phyloP scores from a whole-genome alignment of 2,113 vertebrate species.

The Orientallactaga bullata region DNA sequence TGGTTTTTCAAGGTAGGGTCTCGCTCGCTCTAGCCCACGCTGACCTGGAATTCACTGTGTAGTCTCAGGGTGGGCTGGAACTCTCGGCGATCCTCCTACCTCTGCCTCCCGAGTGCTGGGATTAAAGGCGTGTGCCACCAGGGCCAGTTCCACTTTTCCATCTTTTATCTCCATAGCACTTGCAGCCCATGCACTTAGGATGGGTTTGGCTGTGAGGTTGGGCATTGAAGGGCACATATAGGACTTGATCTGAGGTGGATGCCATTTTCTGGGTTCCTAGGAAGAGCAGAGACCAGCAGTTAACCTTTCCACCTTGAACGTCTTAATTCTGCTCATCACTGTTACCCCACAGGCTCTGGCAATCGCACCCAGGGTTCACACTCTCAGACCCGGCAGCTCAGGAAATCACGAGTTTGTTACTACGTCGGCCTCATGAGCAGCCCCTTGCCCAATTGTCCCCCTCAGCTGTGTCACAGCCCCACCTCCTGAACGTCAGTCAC shows the following conservation, averaged over 20 bases:
- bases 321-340: background rate
- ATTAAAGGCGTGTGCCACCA: too few species aligned
- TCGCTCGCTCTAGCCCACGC: too few species aligned
- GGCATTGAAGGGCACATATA: background rate
- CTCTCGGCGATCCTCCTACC: too few species aligned
- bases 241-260: too few species aligned
- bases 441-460: too few species aligned
- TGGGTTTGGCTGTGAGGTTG: background rate
- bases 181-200: background rate
- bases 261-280: background rate
- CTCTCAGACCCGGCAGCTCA: background rate
- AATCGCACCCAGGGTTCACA: too few species aligned
- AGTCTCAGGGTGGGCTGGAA: too few species aligned
- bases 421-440: accelerated
- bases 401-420: background rate
- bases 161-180: background rate
- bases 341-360: background rate
- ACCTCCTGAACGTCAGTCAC: background rate
- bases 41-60: too few species aligned
- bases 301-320: too few species aligned
- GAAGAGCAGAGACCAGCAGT: background rate
- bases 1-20: too few species aligned
- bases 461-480: accelerated
- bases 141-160: too few species aligned
- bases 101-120: too few species aligned